phyloP scores from a whole-genome alignment of 1,140 invertebrate genomes.

The Scylla paramamosain region DNA sequence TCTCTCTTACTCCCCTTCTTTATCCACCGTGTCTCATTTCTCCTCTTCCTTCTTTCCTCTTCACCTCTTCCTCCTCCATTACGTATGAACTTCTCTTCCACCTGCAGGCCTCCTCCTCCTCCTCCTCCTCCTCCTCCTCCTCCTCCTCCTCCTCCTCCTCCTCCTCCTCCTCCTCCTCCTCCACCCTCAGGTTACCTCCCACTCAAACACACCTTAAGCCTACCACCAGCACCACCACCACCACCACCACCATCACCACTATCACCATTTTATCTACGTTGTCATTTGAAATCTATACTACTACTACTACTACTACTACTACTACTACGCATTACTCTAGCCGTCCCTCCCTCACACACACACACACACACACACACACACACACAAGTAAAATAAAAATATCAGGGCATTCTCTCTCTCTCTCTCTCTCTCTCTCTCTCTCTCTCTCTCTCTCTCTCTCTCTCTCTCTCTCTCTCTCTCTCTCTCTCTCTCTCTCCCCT shows the following conservation, averaged over 20 bases:
- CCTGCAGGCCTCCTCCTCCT: too few species aligned
- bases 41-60: neutral
- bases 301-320: neutral
- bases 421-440: conserved; percentile 17
- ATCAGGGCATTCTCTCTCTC: too few species aligned
- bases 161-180: neutral
- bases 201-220: conserved; percentile 1
- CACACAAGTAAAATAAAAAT: too few species aligned
- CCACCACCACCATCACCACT: neutral
- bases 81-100: too few species aligned
- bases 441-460: neutral
- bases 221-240: neutral
- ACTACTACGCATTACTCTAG: neutral
- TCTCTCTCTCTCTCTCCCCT: neutral
- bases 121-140: too few species aligned
- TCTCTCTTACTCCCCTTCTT: too few species aligned
- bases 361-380: too few species aligned
- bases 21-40: too few species aligned
- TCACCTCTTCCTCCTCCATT: neutral
- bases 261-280: neutral
- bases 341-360: too few species aligned
- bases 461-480: conserved; percentile 20
- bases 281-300: neutral
- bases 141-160: too few species aligned
- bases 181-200: neutral